These are phyloP conservation scores for Cataglyphis hispanica DNA, from an alignment of 1,140 invertebrate genomes.

Conservation along the genomic window DNA sequence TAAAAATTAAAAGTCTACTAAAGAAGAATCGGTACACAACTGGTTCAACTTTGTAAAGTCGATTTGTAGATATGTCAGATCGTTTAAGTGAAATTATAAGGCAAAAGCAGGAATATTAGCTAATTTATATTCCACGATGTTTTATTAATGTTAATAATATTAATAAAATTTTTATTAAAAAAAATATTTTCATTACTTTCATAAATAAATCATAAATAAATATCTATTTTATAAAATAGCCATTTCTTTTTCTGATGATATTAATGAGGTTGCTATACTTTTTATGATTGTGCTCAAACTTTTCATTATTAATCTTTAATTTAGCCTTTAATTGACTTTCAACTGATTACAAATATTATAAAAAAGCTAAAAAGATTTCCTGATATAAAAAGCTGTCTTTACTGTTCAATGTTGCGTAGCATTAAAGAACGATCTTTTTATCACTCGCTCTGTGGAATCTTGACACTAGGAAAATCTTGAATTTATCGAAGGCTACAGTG, in stretches of 20 bases:
- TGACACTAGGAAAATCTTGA: constrained; percentile 35
- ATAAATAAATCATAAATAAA: no score
- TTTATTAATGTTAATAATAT: background rate
- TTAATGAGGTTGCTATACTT: no score
- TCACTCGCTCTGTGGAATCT: background rate
- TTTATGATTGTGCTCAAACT: no score
- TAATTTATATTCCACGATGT: background rate
- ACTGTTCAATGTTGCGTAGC: background rate
- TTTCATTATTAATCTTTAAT: no score
- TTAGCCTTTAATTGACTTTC: no score
- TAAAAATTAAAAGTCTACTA: background rate
- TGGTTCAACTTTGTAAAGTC: background rate
- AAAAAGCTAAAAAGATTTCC: no score
- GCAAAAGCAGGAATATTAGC: background rate
- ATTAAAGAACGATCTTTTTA: background rate
- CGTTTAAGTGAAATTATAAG: constrained; percentile 16
- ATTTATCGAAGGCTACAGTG: constrained; percentile 40
- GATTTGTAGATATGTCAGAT: constrained; percentile 14
- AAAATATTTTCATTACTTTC: background rate
- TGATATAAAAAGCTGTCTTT: background rate
- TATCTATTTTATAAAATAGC: no score
- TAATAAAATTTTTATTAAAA: background rate
- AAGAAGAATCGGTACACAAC: constrained; percentile 9
- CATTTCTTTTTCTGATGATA: no score
- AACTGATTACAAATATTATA: no score